phyloP scores from a whole-genome alignment of 2,888 invertebrate genomes.

The Taphrorychus bicolor region DNA sequence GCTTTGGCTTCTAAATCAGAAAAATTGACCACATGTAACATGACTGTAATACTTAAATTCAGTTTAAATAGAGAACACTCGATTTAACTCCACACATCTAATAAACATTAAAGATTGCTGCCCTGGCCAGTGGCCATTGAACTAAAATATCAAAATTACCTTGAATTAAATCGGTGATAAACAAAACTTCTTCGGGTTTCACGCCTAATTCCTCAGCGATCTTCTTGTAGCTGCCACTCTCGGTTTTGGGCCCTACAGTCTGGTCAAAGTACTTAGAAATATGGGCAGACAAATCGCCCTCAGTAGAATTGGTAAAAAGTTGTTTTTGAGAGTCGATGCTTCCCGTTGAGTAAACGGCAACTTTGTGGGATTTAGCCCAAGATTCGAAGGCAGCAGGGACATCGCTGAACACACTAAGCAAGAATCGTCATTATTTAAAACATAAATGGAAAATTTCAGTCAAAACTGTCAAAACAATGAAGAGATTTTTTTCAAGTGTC shows the following conservation, averaged over 20 bases:
- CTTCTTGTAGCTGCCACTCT: conserved; percentile 76
- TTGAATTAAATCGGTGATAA: conserved; percentile 84
- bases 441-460: not conserved
- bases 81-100: too few species aligned
- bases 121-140: too few species aligned
- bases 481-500: not conserved
- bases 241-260: conserved; percentile 80
- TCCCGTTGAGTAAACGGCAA: conserved; percentile 93
- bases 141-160: too few species aligned
- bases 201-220: conserved; percentile 74
- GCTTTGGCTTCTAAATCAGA: conserved; percentile 78
- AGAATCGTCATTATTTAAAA: not conserved
- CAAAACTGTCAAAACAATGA: too few species aligned
- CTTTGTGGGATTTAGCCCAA: conserved; percentile 70
- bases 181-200: conserved; percentile 74
- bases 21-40: not conserved
- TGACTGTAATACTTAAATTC: not conserved
- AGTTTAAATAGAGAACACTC: too few species aligned
- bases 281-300: conserved; percentile 77
- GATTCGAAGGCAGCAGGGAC: conserved; percentile 76
- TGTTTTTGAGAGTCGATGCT: conserved; percentile 90
- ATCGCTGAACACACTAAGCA: conserved; percentile 83
- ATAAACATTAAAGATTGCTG: too few species aligned
- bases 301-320: conserved; percentile 76
- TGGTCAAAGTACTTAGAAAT: conserved; percentile 89